phyloP scores from a whole-genome alignment of 2,797 vertebrate genomes.

The Syngnathus rostellatus region DNA sequence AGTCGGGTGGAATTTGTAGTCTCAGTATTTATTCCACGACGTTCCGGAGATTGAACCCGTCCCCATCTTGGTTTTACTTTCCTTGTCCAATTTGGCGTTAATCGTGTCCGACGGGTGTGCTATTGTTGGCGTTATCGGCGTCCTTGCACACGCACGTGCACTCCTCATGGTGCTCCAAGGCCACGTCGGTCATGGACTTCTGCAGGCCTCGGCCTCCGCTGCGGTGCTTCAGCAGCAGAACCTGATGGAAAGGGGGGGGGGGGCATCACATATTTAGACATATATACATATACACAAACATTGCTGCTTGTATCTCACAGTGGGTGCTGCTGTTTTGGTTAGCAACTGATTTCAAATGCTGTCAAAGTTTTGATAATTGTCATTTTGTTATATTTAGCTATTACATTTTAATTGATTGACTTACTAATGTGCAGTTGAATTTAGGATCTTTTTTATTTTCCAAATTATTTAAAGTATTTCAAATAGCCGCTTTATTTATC shows the following conservation, averaged over 20 bases:
- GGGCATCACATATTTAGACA: neutral
- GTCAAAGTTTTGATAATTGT: too few relatives aligned
- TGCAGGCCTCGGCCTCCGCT: constrained; percentile 78
- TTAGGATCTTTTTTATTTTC: too few relatives aligned
- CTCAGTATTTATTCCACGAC: constrained; percentile 1
- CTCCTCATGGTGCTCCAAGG: constrained; percentile 94
- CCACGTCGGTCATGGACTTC: constrained; percentile 89
- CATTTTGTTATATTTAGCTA: too few relatives aligned
- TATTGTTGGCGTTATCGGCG: constrained; percentile 41
- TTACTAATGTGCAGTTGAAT: too few relatives aligned
- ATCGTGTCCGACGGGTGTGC: constrained; percentile 62
- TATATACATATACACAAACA: too few relatives aligned
- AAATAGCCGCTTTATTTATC: neutral
- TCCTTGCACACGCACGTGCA: constrained; percentile 90
- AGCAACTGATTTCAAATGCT: too few relatives aligned
- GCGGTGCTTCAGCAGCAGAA: constrained; percentile 88
- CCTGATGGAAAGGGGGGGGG: constrained; percentile 56
- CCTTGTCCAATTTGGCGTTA: constrained; percentile 5
- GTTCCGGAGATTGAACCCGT: neutral
- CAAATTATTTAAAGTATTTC: too few relatives aligned
- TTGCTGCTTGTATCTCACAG: too few relatives aligned
- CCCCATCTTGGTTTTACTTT: constrained; percentile 1
- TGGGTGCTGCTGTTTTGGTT: too few relatives aligned
- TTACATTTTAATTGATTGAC: too few relatives aligned
- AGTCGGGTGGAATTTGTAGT: neutral